Percentiles rank a stretch among this genome's conserved stretches.
phyloP scores from a whole-genome alignment of 2,888 invertebrate genomes.

The Arenicola marina region DNA sequence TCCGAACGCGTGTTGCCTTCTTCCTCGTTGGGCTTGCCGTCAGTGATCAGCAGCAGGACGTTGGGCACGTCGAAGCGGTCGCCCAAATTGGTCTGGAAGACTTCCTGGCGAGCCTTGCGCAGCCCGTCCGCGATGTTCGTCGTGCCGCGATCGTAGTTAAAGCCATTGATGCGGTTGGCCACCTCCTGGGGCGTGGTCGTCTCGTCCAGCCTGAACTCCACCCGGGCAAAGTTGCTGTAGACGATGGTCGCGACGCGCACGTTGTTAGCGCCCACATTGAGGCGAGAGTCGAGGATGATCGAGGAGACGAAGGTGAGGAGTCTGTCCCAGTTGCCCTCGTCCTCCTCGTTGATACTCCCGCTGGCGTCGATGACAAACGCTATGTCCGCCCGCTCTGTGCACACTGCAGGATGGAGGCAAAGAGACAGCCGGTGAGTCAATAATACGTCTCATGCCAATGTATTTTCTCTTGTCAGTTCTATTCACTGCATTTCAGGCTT shows the following conservation, averaged over 20 bases:
- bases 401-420: too few relatives aligned
- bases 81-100: neutral
- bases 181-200: neutral
- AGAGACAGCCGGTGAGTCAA: too few relatives aligned
- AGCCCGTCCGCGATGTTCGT: constrained; percentile 6
- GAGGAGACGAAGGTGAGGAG: neutral
- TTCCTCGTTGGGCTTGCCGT: constrained; percentile 2
- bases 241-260: neutral
- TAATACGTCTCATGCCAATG: too few relatives aligned
- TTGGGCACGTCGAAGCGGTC: neutral
- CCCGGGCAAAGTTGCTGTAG: neutral
- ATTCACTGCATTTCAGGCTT: too few relatives aligned
- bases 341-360: neutral
- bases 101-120: neutral
- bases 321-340: neutral
- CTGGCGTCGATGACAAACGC: neutral
- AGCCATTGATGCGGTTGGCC: neutral
- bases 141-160: neutral
- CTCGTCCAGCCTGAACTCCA: neutral
- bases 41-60: neutral
- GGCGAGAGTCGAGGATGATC: too few relatives aligned
- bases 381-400: constrained; percentile 3
- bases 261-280: too few relatives aligned
- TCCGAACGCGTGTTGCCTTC: neutral
- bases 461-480: too few relatives aligned